These are phyloP conservation scores for Nomada fabriciana DNA, from an alignment of 2,888 invertebrate genomes.

Conservation along the genomic window DNA sequence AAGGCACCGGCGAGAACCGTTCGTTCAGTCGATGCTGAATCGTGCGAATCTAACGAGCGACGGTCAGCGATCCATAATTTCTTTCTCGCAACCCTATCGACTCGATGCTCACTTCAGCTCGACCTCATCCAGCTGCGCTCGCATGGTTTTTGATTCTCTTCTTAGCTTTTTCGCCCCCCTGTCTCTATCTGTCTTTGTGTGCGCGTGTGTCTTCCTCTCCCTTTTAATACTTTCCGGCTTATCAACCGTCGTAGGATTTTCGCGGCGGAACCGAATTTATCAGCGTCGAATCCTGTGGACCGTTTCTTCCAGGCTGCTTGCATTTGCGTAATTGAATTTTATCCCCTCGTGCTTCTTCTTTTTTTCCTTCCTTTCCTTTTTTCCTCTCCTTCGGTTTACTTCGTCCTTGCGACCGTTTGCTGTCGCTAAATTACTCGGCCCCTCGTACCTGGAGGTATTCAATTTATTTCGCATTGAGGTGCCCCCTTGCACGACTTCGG, in stretches of 20 bases:
- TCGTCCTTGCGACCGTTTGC: conserved; percentile 20
- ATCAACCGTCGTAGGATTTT: conserved; percentile 39
- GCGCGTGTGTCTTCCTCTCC: neutral
- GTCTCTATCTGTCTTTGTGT: too few relatives aligned
- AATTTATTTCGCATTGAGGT: neutral
- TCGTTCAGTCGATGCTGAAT: conserved; percentile 31
- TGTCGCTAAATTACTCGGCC: conserved; percentile 56
- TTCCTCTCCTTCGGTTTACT: too few relatives aligned
- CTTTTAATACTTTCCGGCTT: conserved; percentile 28
- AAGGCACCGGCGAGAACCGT: conserved; percentile 7
- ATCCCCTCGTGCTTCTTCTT: conserved; percentile 6
- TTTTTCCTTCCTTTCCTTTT: too few relatives aligned
- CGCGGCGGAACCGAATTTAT: conserved; percentile 32
- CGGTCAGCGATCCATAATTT: conserved; percentile 42
- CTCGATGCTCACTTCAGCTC: neutral
- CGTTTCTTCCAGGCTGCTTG: conserved; percentile 11
- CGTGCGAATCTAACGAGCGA: conserved; percentile 28
- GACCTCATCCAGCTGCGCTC: neutral
- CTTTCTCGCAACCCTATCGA: conserved; percentile 29
- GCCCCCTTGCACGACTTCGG: neutral
- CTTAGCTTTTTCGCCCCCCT: neutral
- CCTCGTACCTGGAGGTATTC: neutral
- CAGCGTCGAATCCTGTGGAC: conserved; percentile 10
- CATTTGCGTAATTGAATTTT: conserved; percentile 63
- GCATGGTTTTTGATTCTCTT: neutral